A percentile compares a stretch with the other conserved stretches of the same genome.
phyloP scores from a whole-genome alignment of 2,797 vertebrate genomes.

The Leptoclinus maculatus region DNA sequence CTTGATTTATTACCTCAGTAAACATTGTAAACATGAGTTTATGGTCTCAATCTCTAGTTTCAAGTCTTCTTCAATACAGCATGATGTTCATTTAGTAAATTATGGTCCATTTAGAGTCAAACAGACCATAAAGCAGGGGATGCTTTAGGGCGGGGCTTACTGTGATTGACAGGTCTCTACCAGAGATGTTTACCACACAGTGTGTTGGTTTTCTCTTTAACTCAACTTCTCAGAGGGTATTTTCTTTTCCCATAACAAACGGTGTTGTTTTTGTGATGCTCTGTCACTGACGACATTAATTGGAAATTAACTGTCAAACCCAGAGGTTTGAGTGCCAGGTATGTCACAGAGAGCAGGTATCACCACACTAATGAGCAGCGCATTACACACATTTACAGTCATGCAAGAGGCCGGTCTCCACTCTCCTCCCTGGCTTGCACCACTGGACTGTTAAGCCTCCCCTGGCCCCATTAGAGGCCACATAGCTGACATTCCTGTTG shows the following conservation, averaged over 20 bases:
- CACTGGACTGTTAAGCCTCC: constrained; percentile 68
- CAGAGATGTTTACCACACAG: too few species aligned
- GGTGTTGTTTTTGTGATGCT: constrained; percentile 38
- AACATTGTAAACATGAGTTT: too few species aligned
- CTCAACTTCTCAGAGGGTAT: neutral
- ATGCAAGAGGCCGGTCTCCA: constrained; percentile 32
- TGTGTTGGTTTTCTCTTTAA: neutral
- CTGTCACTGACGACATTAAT: constrained; percentile 11
- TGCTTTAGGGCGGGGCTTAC: too few species aligned
- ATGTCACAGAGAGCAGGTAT: constrained; percentile 17
- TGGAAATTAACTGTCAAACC: neutral
- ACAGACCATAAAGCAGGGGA: too few species aligned
- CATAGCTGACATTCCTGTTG: constrained; percentile 78
- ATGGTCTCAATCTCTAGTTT: too few species aligned
- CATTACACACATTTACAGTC: constrained; percentile 31
- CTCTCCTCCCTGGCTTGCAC: constrained; percentile 52
- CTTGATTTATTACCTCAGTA: too few species aligned
- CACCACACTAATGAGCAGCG: neutral
- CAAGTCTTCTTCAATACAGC: too few species aligned
- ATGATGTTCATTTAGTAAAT: too few species aligned
- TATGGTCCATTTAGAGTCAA: too few species aligned
- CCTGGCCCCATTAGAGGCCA: constrained; percentile 74
- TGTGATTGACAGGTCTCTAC: too few species aligned
- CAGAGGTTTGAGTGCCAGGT: neutral
- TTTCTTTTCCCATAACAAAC: constrained; percentile 27